Conservation (phyloP, 1,140 invertebrate species). For the Platyura marginata region DNA sequence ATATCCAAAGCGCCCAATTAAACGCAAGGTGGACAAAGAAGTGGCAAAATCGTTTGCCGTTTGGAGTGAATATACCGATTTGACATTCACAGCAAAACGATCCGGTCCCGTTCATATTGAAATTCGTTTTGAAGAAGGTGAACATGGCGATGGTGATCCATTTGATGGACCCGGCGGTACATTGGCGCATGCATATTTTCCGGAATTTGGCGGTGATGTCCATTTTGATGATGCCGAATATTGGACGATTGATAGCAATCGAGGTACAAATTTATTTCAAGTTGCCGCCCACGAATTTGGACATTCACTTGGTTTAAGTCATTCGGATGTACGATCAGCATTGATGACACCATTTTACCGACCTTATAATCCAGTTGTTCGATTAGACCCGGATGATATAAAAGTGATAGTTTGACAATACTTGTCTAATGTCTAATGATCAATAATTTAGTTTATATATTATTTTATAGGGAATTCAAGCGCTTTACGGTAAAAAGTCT, state of each 20-base stretch:
- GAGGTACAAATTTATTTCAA: slow-evolving; percentile 83
- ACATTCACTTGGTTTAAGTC: slow-evolving; percentile 78
- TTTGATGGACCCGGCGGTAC: slow-evolving; percentile 86
- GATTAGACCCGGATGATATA: slow-evolving; percentile 72
- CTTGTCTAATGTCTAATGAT: not conserved
- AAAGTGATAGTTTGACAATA: slow-evolving; percentile 25
- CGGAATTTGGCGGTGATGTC: slow-evolving; percentile 83
- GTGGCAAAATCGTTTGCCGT: slow-evolving; percentile 65
- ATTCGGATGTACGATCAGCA: slow-evolving; percentile 69
- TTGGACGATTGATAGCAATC: slow-evolving; percentile 61
- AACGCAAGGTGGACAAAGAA: slow-evolving; percentile 56
- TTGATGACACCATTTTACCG: slow-evolving; percentile 92
- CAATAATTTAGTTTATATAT: too few relatives aligned
- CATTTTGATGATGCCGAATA: slow-evolving; percentile 82
- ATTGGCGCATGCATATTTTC: slow-evolving; percentile 85
- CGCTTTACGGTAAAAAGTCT: slow-evolving; percentile 64
- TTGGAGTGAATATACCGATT: slow-evolving; percentile 70
- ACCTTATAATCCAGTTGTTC: slow-evolving; percentile 66
- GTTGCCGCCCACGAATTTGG: slow-evolving; percentile 93
- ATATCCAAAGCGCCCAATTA: slow-evolving; percentile 55
- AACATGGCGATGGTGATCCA: slow-evolving; percentile 86
- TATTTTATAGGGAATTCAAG: slow-evolving; percentile 32
- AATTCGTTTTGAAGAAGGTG: slow-evolving; percentile 67
- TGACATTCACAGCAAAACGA: slow-evolving; percentile 58
- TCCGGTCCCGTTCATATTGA: slow-evolving; percentile 75